Evolutionary conservation across 2,888 invertebrate species (phyloP).

Genomic region (Leptopterna dolabrata): DNA sequence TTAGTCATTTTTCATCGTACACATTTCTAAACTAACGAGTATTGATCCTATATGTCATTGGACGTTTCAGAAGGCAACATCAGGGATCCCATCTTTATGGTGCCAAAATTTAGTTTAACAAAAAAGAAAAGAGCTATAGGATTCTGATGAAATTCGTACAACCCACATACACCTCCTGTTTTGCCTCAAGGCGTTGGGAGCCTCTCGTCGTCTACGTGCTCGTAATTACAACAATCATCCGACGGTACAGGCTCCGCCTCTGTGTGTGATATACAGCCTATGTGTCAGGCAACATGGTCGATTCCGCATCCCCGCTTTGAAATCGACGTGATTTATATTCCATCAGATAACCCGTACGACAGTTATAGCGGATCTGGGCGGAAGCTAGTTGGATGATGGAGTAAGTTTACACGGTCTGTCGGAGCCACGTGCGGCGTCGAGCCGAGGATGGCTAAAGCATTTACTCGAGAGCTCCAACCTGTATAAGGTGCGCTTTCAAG

Average conservation of each 20-base stretch:
- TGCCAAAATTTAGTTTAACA: too few relatives aligned
- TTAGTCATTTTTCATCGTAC: too few relatives aligned
- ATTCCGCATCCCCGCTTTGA: neutral
- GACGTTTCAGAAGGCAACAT: too few relatives aligned
- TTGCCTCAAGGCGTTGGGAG: too few relatives aligned
- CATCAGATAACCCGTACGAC: conserved; percentile 2
- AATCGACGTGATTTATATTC: neutral
- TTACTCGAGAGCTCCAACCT: neutral
- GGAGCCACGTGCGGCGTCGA: neutral
- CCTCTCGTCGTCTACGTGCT: too few relatives aligned
- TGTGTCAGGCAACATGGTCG: neutral
- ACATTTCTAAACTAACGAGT: too few relatives aligned
- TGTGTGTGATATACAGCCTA: neutral
- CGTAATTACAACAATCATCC: neutral
- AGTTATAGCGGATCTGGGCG: neutral
- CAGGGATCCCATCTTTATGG: too few relatives aligned
- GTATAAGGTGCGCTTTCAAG: neutral
- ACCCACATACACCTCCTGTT: too few relatives aligned
- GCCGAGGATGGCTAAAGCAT: neutral
- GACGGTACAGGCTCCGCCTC: neutral
- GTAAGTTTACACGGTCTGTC: conserved; percentile 7
- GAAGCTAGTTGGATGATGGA: neutral
- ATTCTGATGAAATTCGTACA: too few relatives aligned
- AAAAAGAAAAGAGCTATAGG: too few relatives aligned
- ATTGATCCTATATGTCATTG: too few relatives aligned